Conservation (phyloP, 2,888 invertebrate genomes). For the Papilio demoleus region DNA sequence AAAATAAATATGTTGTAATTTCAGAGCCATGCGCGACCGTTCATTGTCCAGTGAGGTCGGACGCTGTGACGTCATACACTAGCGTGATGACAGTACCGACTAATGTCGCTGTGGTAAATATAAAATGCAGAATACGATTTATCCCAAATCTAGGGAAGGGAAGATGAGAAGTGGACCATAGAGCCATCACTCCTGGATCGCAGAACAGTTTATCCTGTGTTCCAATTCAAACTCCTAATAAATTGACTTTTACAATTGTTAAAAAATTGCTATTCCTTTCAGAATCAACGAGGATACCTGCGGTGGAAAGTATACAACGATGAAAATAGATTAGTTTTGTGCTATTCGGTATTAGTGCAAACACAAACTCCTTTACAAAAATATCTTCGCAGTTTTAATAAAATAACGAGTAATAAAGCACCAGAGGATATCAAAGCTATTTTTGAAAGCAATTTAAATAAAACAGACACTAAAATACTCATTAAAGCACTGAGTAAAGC, state of each 20-base stretch:
- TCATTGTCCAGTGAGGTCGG: constrained; percentile 62
- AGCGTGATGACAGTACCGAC: constrained; percentile 71
- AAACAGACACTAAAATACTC: background rate
- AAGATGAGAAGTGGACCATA: background rate
- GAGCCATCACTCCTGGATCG: too few relatives aligned
- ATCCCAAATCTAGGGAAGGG: background rate
- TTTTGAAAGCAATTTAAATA: constrained; percentile 23
- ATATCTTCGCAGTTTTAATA: constrained; percentile 27
- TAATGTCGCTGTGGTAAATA: constrained; percentile 67
- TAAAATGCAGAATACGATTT: background rate
- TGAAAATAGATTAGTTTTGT: constrained; percentile 59
- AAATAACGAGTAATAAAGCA: too few relatives aligned
- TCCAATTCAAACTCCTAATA: too few relatives aligned
- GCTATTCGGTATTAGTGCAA: constrained; percentile 71
- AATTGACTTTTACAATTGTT: background rate
- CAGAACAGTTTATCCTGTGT: too few relatives aligned
- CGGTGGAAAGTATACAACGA: constrained; percentile 72
- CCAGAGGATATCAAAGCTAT: constrained; percentile 49
- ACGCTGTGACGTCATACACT: constrained; percentile 59
- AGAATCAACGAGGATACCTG: constrained; percentile 72
- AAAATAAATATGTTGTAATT: constrained; percentile 39
- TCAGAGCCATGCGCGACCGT: constrained; percentile 66
- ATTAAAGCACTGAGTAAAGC: constrained; percentile 39
- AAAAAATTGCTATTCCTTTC: constrained; percentile 41
- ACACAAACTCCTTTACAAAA: constrained; percentile 66